Evolutionary conservation across 2,797 vertebrate species (phyloP).

Genomic region (Hypotaenidia okinawae): DNA sequence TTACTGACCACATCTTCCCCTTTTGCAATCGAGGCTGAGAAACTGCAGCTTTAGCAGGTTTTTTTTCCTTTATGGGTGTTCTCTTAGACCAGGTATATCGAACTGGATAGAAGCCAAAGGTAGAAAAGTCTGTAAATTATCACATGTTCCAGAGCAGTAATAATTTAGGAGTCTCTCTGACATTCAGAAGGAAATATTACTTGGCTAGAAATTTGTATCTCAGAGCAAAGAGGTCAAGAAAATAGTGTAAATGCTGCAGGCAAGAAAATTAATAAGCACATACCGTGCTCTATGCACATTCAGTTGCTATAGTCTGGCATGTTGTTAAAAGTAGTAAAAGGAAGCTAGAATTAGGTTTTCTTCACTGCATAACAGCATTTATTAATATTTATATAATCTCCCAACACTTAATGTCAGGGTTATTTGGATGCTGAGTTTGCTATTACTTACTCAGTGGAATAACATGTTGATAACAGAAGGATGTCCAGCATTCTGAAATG

Average conservation of each 20-base stretch:
- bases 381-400: neutral
- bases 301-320: neutral
- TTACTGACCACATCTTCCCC: neutral
- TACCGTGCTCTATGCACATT: neutral
- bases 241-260: constrained; percentile 16
- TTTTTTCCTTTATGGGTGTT: neutral
- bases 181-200: constrained; percentile 26
- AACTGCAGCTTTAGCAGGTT: neutral
- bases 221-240: constrained; percentile 22
- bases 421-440: neutral
- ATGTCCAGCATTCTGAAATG: neutral
- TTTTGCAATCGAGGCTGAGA: neutral
- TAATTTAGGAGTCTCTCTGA: neutral
- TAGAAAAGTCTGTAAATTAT: constrained; percentile 24
- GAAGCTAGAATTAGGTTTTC: neutral
- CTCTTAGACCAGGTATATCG: constrained; percentile 28
- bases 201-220: constrained; percentile 17
- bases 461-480: neutral
- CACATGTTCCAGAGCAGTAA: neutral
- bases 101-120: constrained; percentile 17
- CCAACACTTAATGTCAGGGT: neutral
- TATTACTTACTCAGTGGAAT: neutral
- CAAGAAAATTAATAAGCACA: constrained; percentile 21
- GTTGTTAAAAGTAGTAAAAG: neutral
- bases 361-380: neutral